Conservation (phyloP, 2,797 vertebrate genomes). For the Pteropus rufus region DNA sequence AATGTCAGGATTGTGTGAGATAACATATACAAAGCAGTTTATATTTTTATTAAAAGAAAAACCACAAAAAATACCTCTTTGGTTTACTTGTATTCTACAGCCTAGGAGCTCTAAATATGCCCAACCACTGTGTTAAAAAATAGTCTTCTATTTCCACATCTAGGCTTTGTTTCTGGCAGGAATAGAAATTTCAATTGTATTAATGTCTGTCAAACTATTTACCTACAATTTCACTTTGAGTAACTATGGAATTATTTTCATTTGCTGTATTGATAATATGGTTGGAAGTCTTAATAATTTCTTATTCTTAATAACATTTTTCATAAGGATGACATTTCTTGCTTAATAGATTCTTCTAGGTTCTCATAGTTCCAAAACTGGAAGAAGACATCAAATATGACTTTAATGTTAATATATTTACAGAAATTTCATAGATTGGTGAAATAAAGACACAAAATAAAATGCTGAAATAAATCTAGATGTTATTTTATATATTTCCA, state of each 20-base stretch:
- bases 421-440: neutral
- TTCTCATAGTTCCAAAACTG: neutral
- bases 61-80: neutral
- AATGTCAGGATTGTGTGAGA: neutral
- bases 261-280: neutral
- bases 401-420: neutral
- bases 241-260: neutral
- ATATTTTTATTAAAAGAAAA: neutral
- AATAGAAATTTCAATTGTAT: neutral
- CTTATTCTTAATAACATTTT: constrained; percentile 21
- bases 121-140: neutral
- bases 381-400: neutral
- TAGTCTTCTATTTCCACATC: neutral
- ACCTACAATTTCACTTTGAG: neutral
- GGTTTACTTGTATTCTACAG: neutral
- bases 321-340: constrained; percentile 24
- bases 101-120: neutral
- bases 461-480: neutral
- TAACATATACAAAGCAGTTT: neutral
- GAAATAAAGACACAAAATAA: constrained; percentile 3
- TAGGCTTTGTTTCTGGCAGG: neutral
- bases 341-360: neutral
- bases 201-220: neutral
- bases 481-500: neutral
- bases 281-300: neutral